Evolutionary conservation across 2,888 invertebrate genomes (phyloP), one percentile per base, ranked within the genome.

Genomic region (Notodonta dromedarius): DNA sequence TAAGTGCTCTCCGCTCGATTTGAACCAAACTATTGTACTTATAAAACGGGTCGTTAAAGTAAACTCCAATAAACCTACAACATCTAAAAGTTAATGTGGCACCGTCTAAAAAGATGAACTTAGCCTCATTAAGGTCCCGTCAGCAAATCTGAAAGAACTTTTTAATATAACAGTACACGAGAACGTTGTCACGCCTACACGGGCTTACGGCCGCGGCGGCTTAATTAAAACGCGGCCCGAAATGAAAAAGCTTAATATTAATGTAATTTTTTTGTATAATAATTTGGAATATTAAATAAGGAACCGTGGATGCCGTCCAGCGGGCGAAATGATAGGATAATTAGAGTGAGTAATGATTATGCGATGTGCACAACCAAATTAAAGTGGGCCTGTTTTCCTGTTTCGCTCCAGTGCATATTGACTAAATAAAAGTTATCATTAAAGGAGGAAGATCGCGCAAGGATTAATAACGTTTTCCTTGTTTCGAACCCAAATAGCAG

Each of bases 191-290:
- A 63, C 58, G 66, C 66, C 48, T 66, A 61, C 57, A 63, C 54
- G 39, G 60, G 61, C 67, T 67, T 69, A 63, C 60, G 59, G 61
- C 58, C 14, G 35, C 13, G 12, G 35, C 54, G 63, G 57, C 65
- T 75, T 75, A 67, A 73, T 75, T 75, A 75, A 75, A 73, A 75
- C 59, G 60, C 63, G 61, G 63, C 55, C 64, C 58, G 56, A 62
- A 67, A 70, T 70, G 67, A 54, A 54, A 61, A 62, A 63, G 63
- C 70, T 66, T 64, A 60, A 62, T 48, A 55, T 55, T 71, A 68
- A 73, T 67, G 24, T 62, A 59, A 70, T 74, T 68, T 72, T 62
- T 63, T 54, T 35, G 54, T 7, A 16, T 52, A 52, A 52, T 32
- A 32, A 52, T 52, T 52, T 5, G 1, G 52, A 13, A 52, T 32